phyloP scores from a whole-genome alignment of 2,797 vertebrate species.

The Diplodus puntazzo region DNA sequence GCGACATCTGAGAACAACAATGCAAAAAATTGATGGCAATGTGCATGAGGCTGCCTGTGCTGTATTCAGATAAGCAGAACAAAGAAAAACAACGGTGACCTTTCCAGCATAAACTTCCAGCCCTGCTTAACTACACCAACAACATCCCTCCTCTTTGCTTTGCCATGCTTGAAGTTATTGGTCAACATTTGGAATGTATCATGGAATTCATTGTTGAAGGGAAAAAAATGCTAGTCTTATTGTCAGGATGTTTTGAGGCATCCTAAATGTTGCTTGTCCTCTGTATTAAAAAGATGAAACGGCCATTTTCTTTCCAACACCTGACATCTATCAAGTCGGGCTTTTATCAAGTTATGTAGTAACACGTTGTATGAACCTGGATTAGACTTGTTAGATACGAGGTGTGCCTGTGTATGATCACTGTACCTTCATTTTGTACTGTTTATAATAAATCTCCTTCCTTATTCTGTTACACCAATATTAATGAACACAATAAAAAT shows the following conservation, averaged over 20 bases:
- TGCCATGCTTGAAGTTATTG: neutral
- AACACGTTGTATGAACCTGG: neutral
- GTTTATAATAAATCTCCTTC: constrained; percentile 19
- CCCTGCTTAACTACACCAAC: too few relatives aligned
- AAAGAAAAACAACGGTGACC: too few relatives aligned
- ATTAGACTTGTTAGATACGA: neutral
- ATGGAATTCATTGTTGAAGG: too few relatives aligned
- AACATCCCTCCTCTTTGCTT: too few relatives aligned
- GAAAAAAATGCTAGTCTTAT: neutral
- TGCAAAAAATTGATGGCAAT: too few relatives aligned
- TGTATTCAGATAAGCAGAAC: too few relatives aligned
- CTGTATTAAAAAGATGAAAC: neutral
- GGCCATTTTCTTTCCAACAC: neutral
- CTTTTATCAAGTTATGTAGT: neutral
- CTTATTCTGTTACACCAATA: constrained; percentile 1
- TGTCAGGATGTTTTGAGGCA: neutral
- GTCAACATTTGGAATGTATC: neutral
- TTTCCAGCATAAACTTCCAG: too few relatives aligned
- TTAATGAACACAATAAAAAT: constrained; percentile 27
- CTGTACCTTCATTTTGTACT: neutral
- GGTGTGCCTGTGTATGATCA: neutral
- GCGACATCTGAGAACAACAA: too few relatives aligned
- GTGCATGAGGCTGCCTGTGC: too few relatives aligned
- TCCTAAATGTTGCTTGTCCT: neutral
- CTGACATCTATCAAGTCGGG: neutral